Base-by-base conservation (phyloP, 2,888 invertebrate species). In the Nycteola revayana region DNA sequence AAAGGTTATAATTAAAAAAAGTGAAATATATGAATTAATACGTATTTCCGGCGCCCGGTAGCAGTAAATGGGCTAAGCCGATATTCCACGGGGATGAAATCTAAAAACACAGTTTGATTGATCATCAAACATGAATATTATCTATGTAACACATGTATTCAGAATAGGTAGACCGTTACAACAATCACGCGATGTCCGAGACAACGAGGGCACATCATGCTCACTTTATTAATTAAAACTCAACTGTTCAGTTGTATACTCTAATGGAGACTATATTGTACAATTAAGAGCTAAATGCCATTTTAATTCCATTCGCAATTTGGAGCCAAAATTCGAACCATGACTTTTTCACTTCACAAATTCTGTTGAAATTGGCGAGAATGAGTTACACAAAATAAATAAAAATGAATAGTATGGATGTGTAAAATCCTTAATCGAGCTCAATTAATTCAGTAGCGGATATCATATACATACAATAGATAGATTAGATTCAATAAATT, bases 211-310 rank as follows among this genome's bases (percentile, higher is more conserved):
- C 66, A 58, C 61, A 48, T 58, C 66, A 50, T 59, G 54, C 50
- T 72, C 73, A 82, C 75, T 82, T 79, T 66, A 78, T 61, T 82
- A 80, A 84, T 83, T 80, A 80, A 78, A 59, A 60, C 50, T 34
- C 38, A 34, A 39, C 44, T 34, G 30, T 33, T 42, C 40, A 32
- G 28, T 17, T 22, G 18, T 34, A 34, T 23, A 31, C 31, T 52
- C 25, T 28, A 9, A 54, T 36, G 32, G 36, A 29, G 17, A 31
- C 11, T 17, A 25, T 28, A 8, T 9, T 11, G 38, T 41, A 30
- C 37, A 38, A 47, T 43, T 42, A 31, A 28, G 33, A 39, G 33
- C 32, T 43, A 39, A 35, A 37, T 32, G 25, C 10, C 26, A 36
- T 36, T 34, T 23, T 20, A 25, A 30, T 18, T 42, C 43, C 25